Base-by-base conservation (phyloP, 2,113 vertebrate species). In the Tyto alba region DNA sequence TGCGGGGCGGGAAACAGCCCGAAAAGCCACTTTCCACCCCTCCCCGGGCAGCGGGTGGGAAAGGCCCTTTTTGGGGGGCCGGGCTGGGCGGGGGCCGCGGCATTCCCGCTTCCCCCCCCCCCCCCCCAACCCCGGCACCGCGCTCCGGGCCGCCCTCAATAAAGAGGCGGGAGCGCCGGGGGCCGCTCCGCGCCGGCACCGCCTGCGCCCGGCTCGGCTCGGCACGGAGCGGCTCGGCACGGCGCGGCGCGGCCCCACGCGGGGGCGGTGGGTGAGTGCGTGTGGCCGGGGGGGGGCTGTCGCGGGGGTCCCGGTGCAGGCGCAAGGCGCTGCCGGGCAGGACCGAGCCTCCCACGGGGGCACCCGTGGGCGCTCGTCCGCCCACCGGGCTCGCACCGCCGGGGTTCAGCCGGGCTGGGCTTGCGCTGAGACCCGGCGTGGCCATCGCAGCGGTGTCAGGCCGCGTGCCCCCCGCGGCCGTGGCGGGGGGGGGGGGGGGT, bases 111-210 rank as follows among this genome's bases (percentile, higher is more conserved):
- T 7, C 38, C 67, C 29, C n/a, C 22, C n/a, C 25, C 45, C 23
- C 41, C 10, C 18, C 9, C 59, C 13, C 59, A n/a, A n/a, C 59
- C 40, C 81, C 80, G 30, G 68, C 74, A 57, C 87, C 27, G 83
- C 56, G 69, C 95, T 93, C 87, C 69, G 78, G 87, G 95, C 95
- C 95, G 87, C 90, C 95, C 95, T 81, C 79, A 60, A 94, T 96
- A 96, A 96, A 90, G 95, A 92, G 95, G 95, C 92, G 95, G 95
- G 92, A 92, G 95, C 83, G 59, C 26, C 82, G 77, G 86, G 82
- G 82, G 89, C 92, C 68, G 84, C 84, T 84, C 52, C 32, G 78
- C 56, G 62, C 29, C 83, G 73, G 77, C 90, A 93, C 94, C 77
- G 94, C 94, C 91, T 59, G 94, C 59, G 47, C 93, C 53, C 76